phyloP scores from a whole-genome alignment of 1,140 invertebrate genomes.

The Drosophila pandora region DNA sequence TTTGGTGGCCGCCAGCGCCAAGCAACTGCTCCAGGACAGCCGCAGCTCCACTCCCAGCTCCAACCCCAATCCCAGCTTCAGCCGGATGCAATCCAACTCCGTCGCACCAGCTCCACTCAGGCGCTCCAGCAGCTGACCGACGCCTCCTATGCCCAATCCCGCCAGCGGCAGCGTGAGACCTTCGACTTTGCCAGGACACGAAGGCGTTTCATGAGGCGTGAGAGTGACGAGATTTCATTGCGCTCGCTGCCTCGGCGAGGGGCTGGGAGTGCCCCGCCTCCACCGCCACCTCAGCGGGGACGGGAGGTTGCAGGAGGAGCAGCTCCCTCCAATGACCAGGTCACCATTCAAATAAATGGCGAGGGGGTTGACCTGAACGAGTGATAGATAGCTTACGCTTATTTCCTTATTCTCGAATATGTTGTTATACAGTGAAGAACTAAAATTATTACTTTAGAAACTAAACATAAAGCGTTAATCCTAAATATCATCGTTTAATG shows the following conservation, averaged over 20 bases:
- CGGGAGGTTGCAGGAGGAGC: slow-evolving; percentile 11
- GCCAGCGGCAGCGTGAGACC: slow-evolving; percentile 62
- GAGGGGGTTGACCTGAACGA: slow-evolving; percentile 69
- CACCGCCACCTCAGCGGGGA: slow-evolving; percentile 3
- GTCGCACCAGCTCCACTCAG: slow-evolving; percentile 55
- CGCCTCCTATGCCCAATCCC: slow-evolving; percentile 67
- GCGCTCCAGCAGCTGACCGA: slow-evolving; percentile 64
- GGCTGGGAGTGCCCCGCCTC: slow-evolving; percentile 1
- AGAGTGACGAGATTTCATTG: slow-evolving; percentile 69
- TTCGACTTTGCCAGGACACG: slow-evolving; percentile 70
- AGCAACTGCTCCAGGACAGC: slow-evolving; percentile 2
- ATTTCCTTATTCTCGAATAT: neutral
- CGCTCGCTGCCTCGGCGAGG: slow-evolving; percentile 33
- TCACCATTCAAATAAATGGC: slow-evolving; percentile 76
- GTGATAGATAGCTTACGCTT: slow-evolving; percentile 34
- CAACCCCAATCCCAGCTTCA: neutral
- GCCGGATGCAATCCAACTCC: slow-evolving; percentile 17
- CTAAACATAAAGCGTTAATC: slow-evolving; percentile 1
- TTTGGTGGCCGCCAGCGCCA: slow-evolving; percentile 60
- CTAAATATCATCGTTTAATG: neutral
- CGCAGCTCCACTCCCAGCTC: neutral
- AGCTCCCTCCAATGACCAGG: slow-evolving; percentile 36
- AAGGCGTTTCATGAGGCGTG: slow-evolving; percentile 59
- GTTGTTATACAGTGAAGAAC: neutral
- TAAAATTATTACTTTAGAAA: slow-evolving; percentile 17